phyloP scores from a whole-genome alignment of 2,113 vertebrate species.

The Heptranchias perlo region DNA sequence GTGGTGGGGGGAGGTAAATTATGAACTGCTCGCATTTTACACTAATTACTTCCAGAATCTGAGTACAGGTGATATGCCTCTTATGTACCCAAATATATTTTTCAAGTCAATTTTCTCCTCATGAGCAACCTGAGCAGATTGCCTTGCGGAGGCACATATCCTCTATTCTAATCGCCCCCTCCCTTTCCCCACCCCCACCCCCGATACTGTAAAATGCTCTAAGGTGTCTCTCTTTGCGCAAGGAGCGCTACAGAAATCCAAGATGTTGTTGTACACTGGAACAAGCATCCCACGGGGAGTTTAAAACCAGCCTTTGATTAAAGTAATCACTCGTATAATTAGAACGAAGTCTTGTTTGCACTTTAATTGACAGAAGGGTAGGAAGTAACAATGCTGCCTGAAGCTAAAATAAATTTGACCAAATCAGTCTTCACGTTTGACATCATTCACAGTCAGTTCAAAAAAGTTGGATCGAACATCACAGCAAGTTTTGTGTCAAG shows the following conservation, averaged over 20 bases:
- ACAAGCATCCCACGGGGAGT: neutral
- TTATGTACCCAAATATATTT: neutral
- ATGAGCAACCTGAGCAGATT: neutral
- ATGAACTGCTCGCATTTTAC: too few relatives aligned
- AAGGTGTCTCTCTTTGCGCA: neutral
- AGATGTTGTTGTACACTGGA: neutral
- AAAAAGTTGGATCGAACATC: neutral
- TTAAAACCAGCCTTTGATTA: conserved; percentile 9
- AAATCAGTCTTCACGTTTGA: neutral
- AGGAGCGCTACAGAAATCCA: neutral
- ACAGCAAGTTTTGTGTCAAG: neutral
- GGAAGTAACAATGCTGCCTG: neutral
- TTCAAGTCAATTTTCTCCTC: neutral
- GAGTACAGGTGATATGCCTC: neutral
- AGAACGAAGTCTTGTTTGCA: neutral
- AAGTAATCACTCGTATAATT: neutral
- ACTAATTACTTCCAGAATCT: neutral
- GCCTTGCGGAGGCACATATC: neutral
- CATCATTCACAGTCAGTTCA: neutral
- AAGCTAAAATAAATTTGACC: neutral
- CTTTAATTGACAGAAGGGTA: neutral
- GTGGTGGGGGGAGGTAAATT: too few relatives aligned
- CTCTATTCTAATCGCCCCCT: neutral
- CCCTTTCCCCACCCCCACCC: neutral
- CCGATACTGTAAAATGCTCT: neutral